Evolutionary conservation across 2,113 vertebrate genomes (phyloP), one percentile per base, ranked within the genome.

Genomic region (Isichthys henryi): DNA sequence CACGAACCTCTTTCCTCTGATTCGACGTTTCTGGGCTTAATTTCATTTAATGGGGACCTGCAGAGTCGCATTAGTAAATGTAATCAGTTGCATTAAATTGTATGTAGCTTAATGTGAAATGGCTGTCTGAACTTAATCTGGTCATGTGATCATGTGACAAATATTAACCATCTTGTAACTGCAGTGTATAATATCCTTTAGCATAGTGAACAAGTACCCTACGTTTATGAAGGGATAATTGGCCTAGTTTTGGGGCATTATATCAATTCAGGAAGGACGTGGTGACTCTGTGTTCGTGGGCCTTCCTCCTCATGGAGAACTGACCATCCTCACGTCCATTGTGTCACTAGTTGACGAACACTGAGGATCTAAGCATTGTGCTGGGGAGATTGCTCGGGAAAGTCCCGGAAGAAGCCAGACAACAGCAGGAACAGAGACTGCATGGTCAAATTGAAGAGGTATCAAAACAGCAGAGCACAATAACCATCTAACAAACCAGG

Each of bases 401-500:
- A 89, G 91, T 82, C 89, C 90, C 92, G n/a, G 94, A 93, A 85
- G 92, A 93, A 90, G 91, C 91, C 92, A 91, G 66, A 84, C 92
- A 92, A 88, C 92, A 92, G 92, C 93, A 88, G 90, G 89, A 93
- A 90, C 92, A 93, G 91, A 94, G 91, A 89, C 91, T 93, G 88
- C 91, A 91, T 66, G 92, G 77, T 86, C 92, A 94, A 89, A 93
- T 93, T 77, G 91, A 91, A 70, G 91, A 93, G 93, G 93, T 94
- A 94, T 86, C 39, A 23, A n/a, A 84, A 48, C 46, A 21, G 52
- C 46, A 58, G 84, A 17, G 66, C 77, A 66, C 58, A 62, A 45
- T 62, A 15, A 46, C 48, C 4, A 31, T 9, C 70, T 80, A 49
- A 77, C 62, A 66, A 8, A 84, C 62, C 58, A 88, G 83, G 0